These are phyloP conservation scores for Subanguina moxae DNA, from an alignment of 1,140 invertebrate genomes.

Conservation along the genomic window DNA sequence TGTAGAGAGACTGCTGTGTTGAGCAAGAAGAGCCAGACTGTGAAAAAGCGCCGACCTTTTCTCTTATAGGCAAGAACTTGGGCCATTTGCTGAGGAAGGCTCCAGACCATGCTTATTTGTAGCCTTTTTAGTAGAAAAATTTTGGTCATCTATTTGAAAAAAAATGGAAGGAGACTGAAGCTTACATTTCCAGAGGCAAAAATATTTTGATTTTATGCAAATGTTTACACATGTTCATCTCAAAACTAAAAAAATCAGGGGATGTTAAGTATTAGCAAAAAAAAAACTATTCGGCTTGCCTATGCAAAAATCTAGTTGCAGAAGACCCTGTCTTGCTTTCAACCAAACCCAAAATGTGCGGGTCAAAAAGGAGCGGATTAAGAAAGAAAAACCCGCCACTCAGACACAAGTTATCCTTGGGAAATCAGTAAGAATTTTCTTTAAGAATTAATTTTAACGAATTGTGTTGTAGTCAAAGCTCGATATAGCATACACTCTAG, in stretches of 20 bases:
- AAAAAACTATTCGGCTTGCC: too few species aligned
- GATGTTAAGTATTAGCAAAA: too few species aligned
- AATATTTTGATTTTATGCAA: too few species aligned
- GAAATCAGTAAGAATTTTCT: slow-evolving; percentile 13
- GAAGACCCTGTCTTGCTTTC: slow-evolving; percentile 16
- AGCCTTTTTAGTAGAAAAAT: background rate
- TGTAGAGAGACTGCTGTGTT: background rate
- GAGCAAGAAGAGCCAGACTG: background rate
- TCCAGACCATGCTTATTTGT: too few species aligned
- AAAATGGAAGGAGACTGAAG: too few species aligned
- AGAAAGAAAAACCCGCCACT: background rate
- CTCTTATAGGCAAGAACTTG: background rate
- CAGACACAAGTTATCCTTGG: background rate
- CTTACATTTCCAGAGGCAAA: too few species aligned
- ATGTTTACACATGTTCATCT: too few species aligned
- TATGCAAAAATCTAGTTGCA: background rate
- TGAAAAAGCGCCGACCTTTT: slow-evolving; percentile 7
- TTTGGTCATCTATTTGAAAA: too few species aligned
- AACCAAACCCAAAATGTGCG: slow-evolving; percentile 9
- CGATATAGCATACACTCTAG: too few species aligned
- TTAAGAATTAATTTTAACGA: too few species aligned
- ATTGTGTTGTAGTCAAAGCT: too few species aligned
- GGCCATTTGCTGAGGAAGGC: background rate
- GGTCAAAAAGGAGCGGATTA: slow-evolving; percentile 9
- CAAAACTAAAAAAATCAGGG: too few species aligned